Evolutionary conservation across 2,797 vertebrate genomes (phyloP).

Genomic region (Cryptoprocta ferox): DNA sequence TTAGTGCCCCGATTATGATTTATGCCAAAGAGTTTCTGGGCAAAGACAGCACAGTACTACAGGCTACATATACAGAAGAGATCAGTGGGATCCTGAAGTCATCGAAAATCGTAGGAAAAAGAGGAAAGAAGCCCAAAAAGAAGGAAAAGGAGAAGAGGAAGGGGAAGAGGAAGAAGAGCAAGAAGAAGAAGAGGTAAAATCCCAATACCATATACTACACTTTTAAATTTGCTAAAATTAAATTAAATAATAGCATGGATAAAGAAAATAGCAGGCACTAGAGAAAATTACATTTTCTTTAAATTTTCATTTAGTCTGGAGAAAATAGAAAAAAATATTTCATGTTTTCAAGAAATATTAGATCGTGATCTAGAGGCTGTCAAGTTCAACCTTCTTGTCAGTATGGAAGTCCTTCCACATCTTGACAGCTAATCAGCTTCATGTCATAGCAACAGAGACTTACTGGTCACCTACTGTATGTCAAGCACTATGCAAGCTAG

Average conservation of each 20-base stretch:
- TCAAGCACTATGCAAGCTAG: neutral
- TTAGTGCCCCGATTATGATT: constrained; percentile 93
- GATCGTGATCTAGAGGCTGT: neutral
- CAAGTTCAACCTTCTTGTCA: neutral
- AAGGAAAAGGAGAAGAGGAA: constrained; percentile 81
- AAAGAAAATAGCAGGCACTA: neutral
- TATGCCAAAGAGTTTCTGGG: constrained; percentile 90
- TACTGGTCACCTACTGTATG: neutral
- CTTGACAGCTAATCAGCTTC: neutral
- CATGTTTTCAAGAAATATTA: neutral
- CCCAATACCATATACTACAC: neutral
- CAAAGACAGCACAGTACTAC: constrained; percentile 90
- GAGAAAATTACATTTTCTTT: neutral
- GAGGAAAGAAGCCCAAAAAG: constrained; percentile 76
- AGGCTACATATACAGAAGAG: constrained; percentile 88
- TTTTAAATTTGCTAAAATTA: constrained; percentile 3
- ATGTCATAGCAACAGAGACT: neutral
- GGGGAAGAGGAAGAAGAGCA: constrained; percentile 84
- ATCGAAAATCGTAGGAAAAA: constrained; percentile 81
- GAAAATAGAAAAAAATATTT: constrained; percentile 8
- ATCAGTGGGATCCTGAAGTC: constrained; percentile 88
- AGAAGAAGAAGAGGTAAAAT: constrained; percentile 85
- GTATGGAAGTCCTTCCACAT: neutral
- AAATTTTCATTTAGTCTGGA: neutral
- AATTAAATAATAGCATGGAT: neutral